Base-by-base conservation (phyloP, 2,113 vertebrate genomes). In the Cyphomyrus plagiostoma region DNA sequence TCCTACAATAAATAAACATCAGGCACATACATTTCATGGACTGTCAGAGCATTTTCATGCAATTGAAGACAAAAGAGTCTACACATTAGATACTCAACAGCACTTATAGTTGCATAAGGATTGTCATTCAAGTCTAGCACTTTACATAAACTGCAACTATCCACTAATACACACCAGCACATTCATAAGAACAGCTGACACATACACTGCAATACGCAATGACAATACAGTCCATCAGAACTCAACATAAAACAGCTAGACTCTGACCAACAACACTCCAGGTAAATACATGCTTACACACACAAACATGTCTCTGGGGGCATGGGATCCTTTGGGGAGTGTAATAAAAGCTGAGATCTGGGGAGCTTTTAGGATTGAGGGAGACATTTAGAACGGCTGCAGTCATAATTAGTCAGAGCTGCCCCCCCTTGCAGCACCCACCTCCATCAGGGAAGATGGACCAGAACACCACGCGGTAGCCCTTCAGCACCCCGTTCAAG, bases 401-500 rank as follows among this genome's bases (percentile, higher is more conserved):
- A 93, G 92, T 94, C 93, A 94, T 95, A 95, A 94, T 96, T 95
- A 95, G 94, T 95, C 92, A 95, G 94, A 92, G 94, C 4, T 86
- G 48, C 93, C 90, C 94, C 93, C 91, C 93, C 91, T 90, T 92
- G 94, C 93, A 95, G 93, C 93, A 96, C 97, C 96, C 95, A 98
- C 98, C 98, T 93, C 98, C 98, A 1, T 99, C 98, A 88, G 97
- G 95, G 92, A 98, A 99, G 93, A 99, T 97, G 74, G 98, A 99
- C 98, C 98, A 99, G 96, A 98, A 99, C 94, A 99, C 98, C 93
- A 99, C 98, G 0, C 98, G 95, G 93, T 99, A 99, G 3, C 98
- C 98, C 95, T 98, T 99, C 92, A 99, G 96, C 92, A 99, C 97
- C 3, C 98, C 98, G 1, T 99, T 99, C 93, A 99, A 97, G 21